Percentiles rank a stretch among this genome's conserved stretches.
phyloP scores from a whole-genome alignment of 1,140 invertebrate genomes.

The Calephelis nemesis region DNA sequence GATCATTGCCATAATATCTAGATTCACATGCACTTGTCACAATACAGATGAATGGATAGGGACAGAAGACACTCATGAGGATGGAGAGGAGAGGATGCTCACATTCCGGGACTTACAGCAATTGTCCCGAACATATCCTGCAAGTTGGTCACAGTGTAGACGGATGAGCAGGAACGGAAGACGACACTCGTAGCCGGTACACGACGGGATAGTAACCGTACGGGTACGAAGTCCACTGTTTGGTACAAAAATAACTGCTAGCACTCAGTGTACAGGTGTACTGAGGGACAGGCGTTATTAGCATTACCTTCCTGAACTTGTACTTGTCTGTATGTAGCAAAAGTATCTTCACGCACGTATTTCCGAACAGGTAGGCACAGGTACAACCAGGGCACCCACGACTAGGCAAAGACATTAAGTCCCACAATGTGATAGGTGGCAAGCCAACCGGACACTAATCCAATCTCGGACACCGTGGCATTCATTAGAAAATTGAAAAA shows the following conservation, averaged over 20 bases:
- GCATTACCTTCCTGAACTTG: not conserved
- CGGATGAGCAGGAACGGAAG: slow-evolving; percentile 45
- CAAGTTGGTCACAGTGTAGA: slow-evolving; percentile 30
- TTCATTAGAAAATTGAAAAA: no score
- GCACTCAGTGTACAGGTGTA: not conserved
- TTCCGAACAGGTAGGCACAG: no score
- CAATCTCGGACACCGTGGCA: no score
- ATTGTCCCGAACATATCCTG: not conserved
- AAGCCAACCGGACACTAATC: no score
- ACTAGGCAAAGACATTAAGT: no score
- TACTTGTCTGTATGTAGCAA: no score
- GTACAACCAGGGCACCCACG: no score
- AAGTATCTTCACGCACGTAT: no score
- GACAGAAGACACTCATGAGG: not conserved
- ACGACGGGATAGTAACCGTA: slow-evolving; percentile 43
- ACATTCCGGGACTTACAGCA: not conserved
- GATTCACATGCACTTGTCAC: no score
- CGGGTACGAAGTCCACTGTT: slow-evolving; percentile 46
- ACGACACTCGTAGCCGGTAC: slow-evolving; percentile 35
- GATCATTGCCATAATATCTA: no score
- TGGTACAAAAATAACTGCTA: slow-evolving; percentile 38
- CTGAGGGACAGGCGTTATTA: not conserved
- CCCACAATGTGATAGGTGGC: no score
- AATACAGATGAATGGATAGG: no score
- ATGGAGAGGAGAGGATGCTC: not conserved